Evolutionary conservation across 2,797 vertebrate species (phyloP), one percentile per base, ranked within the genome.

Genomic region (Falco biarmicus): DNA sequence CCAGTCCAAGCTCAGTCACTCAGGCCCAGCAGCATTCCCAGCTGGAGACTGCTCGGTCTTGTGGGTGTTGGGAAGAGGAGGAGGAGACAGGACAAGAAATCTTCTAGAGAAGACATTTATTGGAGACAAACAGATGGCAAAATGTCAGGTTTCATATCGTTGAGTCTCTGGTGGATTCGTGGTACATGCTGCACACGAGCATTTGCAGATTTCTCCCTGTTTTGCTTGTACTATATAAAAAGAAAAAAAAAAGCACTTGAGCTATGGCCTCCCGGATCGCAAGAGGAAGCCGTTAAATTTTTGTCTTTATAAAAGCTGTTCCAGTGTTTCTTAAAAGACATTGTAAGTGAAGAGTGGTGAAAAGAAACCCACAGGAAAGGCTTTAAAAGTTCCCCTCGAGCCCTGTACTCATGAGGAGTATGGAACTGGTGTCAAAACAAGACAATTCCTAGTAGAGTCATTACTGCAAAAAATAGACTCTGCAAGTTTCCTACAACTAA

Each of bases 381-480:
- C 65, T 89, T 61, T 78, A 60, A 13, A 87, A 79, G 34, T 71
- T 25, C 39, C 61, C 57, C 34, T 76, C 0, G 0, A 86, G 65
- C 57, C 59, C 25, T 37, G 15, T 59, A n/a, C 45, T 91, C 63
- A n/a, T 1, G 4, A 78, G 89, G 34, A 82, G 34, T 32, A 37
- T 65, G 73, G 61, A 92, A 61, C 45, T 83, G 45, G 74, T 92
- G 43, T 71, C 80, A 84, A 84, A 93, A 87, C 69, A 93, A 47
- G 45, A 11, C 76, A 81, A 89, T 74, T 93, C 87, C 79, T 82
- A 37, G 32, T 78, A 41, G 84, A 87, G 87, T 68, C 57, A 65
- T 90, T 60, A 59, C 24, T 76, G 83, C 24, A 81, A 81, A 84
- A 91, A 75, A 84, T 73, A 90, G 56, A 54, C 57, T 43, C 48